Conservation (phyloP, 2,888 invertebrate genomes). For the Galerucella calmariensis region DNA sequence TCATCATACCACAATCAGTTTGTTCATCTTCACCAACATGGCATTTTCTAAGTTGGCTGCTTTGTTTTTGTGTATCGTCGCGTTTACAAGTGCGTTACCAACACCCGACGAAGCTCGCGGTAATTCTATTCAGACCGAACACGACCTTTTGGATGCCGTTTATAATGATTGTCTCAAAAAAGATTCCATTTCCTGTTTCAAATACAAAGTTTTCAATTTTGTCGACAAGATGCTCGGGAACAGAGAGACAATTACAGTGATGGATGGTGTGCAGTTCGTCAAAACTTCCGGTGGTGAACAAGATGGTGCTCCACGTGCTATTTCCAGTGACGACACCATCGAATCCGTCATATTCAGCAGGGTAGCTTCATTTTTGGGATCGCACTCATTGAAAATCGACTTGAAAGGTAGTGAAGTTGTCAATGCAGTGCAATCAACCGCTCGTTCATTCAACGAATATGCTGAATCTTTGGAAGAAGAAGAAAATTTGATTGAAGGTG, state of each 20-base stretch:
- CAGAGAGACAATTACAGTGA: conserved; percentile 82
- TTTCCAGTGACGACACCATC: conserved; percentile 73
- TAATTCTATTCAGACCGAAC: conserved; percentile 75
- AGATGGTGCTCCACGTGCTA: conserved; percentile 82
- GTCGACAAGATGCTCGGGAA: conserved; percentile 86
- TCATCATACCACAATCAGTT: conserved; percentile 61
- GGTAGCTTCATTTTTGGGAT: conserved; percentile 80
- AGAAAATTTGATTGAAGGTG: conserved; percentile 65
- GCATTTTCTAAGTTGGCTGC: conserved; percentile 67
- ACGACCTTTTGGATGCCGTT: conserved; percentile 82
- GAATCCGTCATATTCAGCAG: conserved; percentile 75
- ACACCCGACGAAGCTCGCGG: conserved; percentile 67
- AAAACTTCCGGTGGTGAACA: conserved; percentile 74
- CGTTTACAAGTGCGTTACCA: conserved; percentile 72
- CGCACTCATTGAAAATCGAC: conserved; percentile 86
- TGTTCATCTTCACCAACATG: conserved; percentile 56
- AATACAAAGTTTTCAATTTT: conserved; percentile 87
- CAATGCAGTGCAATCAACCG: conserved; percentile 81
- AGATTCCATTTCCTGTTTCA: conserved; percentile 86
- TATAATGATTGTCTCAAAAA: conserved; percentile 83
- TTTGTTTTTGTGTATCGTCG: conserved; percentile 68
- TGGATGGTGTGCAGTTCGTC: conserved; percentile 86
- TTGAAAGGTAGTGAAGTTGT: conserved; percentile 86
- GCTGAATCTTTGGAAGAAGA: conserved; percentile 74
- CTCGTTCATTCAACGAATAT: conserved; percentile 81